phyloP scores from a whole-genome alignment of 2,113 vertebrate species.

The Callipepla californica region DNA sequence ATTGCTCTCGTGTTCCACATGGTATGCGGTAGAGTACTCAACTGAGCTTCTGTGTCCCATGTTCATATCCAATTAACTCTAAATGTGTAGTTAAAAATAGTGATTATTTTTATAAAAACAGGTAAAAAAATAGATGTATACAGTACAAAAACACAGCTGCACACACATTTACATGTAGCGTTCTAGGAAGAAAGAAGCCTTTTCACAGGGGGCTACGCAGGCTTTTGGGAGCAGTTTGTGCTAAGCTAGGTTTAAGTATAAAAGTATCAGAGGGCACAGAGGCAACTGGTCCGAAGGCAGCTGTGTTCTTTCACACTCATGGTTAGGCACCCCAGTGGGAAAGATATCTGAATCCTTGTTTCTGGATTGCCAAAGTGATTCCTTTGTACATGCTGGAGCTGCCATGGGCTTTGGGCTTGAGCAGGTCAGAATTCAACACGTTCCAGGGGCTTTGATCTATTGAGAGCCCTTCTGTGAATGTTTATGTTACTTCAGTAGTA shows the following conservation, averaged over 20 bases:
- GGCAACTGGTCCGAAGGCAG: background rate
- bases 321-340: accelerated
- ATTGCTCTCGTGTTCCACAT: accelerated
- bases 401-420: background rate
- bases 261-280: background rate
- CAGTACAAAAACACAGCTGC: background rate
- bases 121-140: background rate
- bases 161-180: accelerated
- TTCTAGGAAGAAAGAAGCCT: background rate
- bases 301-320: accelerated
- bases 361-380: background rate
- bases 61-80: background rate
- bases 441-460: accelerated
- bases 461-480: background rate
- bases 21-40: background rate
- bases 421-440: accelerated
- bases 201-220: background rate
- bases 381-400: accelerated
- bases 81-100: background rate
- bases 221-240: background rate
- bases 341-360: background rate
- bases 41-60: background rate
- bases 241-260: background rate
- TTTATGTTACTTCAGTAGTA: background rate
- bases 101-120: background rate